Evolutionary conservation across 1,140 invertebrate species (phyloP), one percentile per base, ranked within the genome.

Genomic region (Eueides isabella): DNA sequence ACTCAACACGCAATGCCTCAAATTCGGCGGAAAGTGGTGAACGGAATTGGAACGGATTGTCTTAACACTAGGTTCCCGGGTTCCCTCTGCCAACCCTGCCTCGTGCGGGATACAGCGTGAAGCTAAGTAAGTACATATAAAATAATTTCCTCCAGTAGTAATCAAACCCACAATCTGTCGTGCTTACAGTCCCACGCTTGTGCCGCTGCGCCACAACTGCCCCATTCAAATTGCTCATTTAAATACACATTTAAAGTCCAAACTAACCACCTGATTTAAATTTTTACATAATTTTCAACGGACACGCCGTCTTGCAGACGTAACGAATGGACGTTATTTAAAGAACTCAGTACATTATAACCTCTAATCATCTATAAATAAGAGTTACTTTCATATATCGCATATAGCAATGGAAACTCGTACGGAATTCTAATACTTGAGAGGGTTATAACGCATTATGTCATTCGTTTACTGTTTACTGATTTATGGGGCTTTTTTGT

Each of bases 271-370:
- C 48, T 55, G 3, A 55, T 55, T 55, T 55, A 11, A 55, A 55
- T 55, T 55, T 55, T 55, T 55, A 55, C 48, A 55, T 55, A 14
- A 55, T 55, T 55, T 55, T 55, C 23, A 55, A 55, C 48, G 19
- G 19, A 12, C 23, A 26, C 19, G n/a, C 41, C 2, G 19, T 55
- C 48, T 55, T 55, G 48, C 19, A 55, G 23, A 26, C 48, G 48
- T 55, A 26, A 55, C 48, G 48, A 26, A 23, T 55, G 23, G 23
- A 9, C 7, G 19, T 55, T 55, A 55, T 23, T 26, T 23, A 55
- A 11, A 55, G 23, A 4, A 26, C 5, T 19, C 23, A 26, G 14
- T 14, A 38, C 6, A 26, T 26, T 12, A 55, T 55, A 3, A 14
- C 11, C 23, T 55, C 26, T n/a, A 26, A 12, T 0, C 0, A 0